These are phyloP conservation scores for Cervus canadensis DNA, from an alignment of 2,113 vertebrate species.

Conservation along the genomic window DNA sequence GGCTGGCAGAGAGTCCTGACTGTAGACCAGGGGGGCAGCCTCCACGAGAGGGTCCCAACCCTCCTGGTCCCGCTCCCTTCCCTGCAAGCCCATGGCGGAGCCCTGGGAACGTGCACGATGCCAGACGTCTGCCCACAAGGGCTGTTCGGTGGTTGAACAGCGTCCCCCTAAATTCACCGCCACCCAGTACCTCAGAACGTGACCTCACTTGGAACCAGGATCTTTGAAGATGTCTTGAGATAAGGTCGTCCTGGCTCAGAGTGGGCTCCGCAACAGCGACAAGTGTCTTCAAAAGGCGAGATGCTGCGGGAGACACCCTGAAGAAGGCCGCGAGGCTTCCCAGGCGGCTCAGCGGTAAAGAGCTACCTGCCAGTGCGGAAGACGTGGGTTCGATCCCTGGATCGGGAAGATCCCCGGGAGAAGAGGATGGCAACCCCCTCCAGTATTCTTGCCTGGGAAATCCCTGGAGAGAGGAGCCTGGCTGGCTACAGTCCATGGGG, in stretches of 20 bases:
- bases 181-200: background rate
- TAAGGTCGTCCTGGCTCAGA: background rate
- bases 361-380: background rate
- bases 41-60: background rate
- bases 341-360: background rate
- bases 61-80: background rate
- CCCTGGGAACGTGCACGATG: background rate
- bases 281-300: background rate
- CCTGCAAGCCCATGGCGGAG: accelerated
- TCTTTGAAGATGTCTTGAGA: background rate
- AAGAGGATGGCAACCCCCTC: background rate
- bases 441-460: background rate
- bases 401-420: background rate
- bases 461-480: background rate
- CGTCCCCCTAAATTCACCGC: background rate
- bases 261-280: background rate
- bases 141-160: background rate
- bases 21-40: accelerated
- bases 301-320: background rate
- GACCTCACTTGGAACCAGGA: background rate
- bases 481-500: background rate
- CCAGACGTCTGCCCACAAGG: background rate
- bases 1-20: background rate
- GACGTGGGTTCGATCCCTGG: background rate
- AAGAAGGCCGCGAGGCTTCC: background rate